These are phyloP conservation scores for Xylocopa sonorina DNA, from an alignment of 1,140 invertebrate species.

Conservation along the genomic window DNA sequence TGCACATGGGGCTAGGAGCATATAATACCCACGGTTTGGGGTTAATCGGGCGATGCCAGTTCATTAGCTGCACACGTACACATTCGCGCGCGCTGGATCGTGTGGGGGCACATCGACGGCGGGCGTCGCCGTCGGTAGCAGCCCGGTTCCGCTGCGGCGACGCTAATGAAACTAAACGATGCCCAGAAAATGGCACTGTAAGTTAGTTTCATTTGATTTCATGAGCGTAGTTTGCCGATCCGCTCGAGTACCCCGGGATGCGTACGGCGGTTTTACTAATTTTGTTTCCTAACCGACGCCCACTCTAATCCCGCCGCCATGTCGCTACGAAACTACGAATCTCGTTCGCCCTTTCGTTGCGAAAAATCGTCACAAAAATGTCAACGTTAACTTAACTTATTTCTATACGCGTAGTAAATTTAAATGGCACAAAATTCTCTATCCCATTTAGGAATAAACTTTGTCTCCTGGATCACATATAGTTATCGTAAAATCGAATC, in stretches of 20 bases:
- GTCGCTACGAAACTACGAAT: no score
- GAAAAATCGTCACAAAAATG: not conserved
- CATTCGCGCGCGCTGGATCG: not conserved
- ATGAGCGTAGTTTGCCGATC: conserved; percentile 61
- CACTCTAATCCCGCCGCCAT: not conserved
- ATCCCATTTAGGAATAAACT: no score
- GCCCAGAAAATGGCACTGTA: conserved; percentile 66
- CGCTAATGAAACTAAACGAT: conserved; percentile 70
- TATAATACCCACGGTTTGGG: conserved; percentile 72
- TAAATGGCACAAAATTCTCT: no score
- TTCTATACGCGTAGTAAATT: no score
- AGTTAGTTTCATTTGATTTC: conserved; percentile 75
- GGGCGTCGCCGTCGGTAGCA: conserved; percentile 60
- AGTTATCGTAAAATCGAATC: no score
- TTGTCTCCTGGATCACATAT: not conserved
- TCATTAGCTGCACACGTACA: conserved; percentile 78
- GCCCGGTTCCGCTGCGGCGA: conserved; percentile 61
- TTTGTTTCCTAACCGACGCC: not conserved
- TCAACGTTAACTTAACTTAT: not conserved
- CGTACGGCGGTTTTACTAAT: conserved; percentile 1
- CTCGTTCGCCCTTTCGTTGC: not conserved
- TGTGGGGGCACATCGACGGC: conserved; percentile 24
- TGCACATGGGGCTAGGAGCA: conserved; percentile 66
- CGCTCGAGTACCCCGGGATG: conserved; percentile 7
- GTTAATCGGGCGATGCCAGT: conserved; percentile 78